phyloP scores from a whole-genome alignment of 2,888 invertebrate species.

The Lysandra bellargus region DNA sequence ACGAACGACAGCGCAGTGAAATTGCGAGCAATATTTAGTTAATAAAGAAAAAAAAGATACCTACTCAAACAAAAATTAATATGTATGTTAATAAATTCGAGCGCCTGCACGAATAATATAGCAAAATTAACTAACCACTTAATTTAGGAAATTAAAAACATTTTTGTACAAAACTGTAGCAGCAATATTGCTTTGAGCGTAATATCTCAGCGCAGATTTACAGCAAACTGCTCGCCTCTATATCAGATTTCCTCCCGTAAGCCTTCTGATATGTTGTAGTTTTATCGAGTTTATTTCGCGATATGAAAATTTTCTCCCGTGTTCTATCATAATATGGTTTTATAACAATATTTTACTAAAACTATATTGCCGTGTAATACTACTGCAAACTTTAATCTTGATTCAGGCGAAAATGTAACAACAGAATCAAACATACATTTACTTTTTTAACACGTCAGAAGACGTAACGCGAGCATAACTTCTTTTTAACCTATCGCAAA shows the following conservation, averaged over 20 bases:
- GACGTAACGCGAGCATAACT: too few species aligned
- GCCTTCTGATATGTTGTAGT: slow-evolving; percentile 10
- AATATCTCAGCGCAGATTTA: background rate
- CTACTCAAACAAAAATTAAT: background rate
- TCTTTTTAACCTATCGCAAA: too few species aligned
- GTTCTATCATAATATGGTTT: background rate
- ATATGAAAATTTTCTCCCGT: background rate
- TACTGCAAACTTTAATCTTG: too few species aligned
- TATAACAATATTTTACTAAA: too few species aligned
- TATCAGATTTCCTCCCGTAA: slow-evolving; percentile 7
- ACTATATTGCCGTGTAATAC: too few species aligned
- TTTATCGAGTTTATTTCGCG: background rate
- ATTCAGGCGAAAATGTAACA: too few species aligned
- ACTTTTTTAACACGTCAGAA: too few species aligned
- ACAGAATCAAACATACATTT: too few species aligned
- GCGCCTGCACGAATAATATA: background rate
- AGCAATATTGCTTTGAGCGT: background rate
- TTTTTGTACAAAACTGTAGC: background rate
- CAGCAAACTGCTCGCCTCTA: background rate
- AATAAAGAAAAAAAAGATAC: background rate
- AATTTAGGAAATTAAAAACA: background rate
- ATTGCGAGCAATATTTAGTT: too few species aligned
- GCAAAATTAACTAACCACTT: background rate
- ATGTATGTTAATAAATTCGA: background rate
- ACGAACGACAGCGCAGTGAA: too few species aligned